These are phyloP conservation scores for Diarsia mendica DNA, from an alignment of 2,888 invertebrate species.

Conservation along the genomic window DNA sequence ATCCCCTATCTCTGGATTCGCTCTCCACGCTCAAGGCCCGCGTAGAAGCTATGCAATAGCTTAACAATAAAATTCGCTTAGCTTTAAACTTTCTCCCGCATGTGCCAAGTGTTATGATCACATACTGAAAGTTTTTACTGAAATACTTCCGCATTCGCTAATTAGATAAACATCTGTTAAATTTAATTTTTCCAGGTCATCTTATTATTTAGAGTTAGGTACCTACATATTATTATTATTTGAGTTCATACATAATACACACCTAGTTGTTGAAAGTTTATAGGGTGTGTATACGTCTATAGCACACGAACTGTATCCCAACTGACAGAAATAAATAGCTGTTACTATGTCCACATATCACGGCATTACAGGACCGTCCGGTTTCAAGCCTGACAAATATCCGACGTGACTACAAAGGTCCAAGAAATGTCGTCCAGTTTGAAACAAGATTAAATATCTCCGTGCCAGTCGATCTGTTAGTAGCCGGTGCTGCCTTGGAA, in stretches of 20 bases:
- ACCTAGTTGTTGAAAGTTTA: not conserved
- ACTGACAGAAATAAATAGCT: conserved; percentile 28
- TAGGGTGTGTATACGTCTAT: not conserved
- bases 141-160: not conserved
- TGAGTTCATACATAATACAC: not conserved
- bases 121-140: not conserved
- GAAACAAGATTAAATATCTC: not conserved
- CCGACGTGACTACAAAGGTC: conserved; percentile 5
- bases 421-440: not conserved
- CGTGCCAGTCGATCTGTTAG: not conserved
- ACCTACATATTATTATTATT: no score
- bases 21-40: no score
- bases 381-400: conserved; percentile 35
- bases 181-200: not conserved
- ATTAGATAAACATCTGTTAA: not conserved
- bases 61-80: no score
- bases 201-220: no score
- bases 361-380: conserved; percentile 20
- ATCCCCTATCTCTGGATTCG: no score
- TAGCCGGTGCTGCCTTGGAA: not conserved
- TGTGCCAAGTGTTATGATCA: no score
- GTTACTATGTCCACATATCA: conserved; percentile 19
- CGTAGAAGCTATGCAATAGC: no score
- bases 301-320: not conserved
- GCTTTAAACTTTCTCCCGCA: no score